Conservation (phyloP, 2,888 invertebrate genomes). For the Bursaphelenchus okinawaensis region DNA sequence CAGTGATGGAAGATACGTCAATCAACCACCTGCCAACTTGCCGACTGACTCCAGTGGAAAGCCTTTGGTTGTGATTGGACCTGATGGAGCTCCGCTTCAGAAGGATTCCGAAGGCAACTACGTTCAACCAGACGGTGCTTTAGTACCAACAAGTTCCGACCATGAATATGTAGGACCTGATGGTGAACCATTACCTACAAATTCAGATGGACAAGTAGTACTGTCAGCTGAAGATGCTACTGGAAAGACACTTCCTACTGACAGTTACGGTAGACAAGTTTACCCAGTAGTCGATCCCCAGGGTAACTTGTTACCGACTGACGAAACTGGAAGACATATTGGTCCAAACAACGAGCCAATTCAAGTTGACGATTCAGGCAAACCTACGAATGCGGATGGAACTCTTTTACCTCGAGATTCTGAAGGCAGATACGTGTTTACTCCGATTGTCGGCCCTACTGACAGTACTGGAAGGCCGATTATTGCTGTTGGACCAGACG, state of each 20-base stretch:
- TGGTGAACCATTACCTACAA: constrained; percentile 29
- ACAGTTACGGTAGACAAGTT: constrained; percentile 29
- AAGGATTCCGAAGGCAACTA: constrained; percentile 28
- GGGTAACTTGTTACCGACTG: constrained; percentile 30
- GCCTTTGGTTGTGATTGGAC: constrained; percentile 22
- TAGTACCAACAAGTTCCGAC: constrained; percentile 8
- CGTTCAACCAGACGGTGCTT: constrained; percentile 26
- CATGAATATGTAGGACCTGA: constrained; percentile 27
- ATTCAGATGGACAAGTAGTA: constrained; percentile 22
- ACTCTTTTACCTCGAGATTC: constrained; percentile 25
- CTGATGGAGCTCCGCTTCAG: constrained; percentile 26
- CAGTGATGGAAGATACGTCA: constrained; percentile 15
- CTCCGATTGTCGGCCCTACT: not conserved
- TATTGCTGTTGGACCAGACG: constrained; percentile 25
- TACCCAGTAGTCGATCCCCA: constrained; percentile 34
- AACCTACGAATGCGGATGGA: constrained; percentile 27
- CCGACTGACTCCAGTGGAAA: constrained; percentile 24
- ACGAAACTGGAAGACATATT: constrained; percentile 27
- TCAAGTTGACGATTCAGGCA: constrained; percentile 16
- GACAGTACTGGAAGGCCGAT: constrained; percentile 7
- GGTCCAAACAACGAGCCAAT: constrained; percentile 7
- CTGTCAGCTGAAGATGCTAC: constrained; percentile 14
- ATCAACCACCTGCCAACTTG: constrained; percentile 1
- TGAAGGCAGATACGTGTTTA: constrained; percentile 24
- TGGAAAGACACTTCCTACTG: constrained; percentile 31